Base-by-base conservation (phyloP, 1,140 invertebrate species). In the Cyphomyrmex costatus region DNA sequence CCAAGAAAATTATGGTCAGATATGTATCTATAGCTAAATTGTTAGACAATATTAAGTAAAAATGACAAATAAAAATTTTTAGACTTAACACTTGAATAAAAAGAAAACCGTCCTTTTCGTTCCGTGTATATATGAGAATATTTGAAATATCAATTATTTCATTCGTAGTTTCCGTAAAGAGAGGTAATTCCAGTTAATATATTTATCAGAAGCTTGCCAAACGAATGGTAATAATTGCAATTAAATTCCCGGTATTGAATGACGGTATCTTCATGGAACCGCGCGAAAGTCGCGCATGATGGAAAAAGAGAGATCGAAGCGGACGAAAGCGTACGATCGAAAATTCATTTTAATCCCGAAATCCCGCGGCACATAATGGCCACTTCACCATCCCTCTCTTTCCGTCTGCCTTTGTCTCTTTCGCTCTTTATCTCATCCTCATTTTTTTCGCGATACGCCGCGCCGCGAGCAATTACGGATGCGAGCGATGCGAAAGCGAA, bases 401-500 rank as follows among this genome's bases (percentile, higher is more conserved):
- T 56, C 19, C n/a, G 12, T 12, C 19, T 36, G 21, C 8, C 60
- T 71, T 51, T 73, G 14, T 56, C 27, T 82, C 79, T 73, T n/a
- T 73, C 36, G 27, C 42, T 82, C 51, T 46, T 70, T 46, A 53
- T 71, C 16, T 71, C 65, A 21, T 42, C 19, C 49, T 58, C 33
- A 21, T 24, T 42, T 61, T 68, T 71, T 49, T 73, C 68, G 24
- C 66, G 49, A 71, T 46, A 46, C 82, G 83, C 63, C 21, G 65
- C 51, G 53, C 19, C 74, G 79, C 66, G 42, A 53, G 78, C 79
- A 89, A 90, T 90, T 90, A 89, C 19, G 74, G 51, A 87, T 80
- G 86, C 73, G 61, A 85, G 85, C 88, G 74, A 85, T 68, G 88
- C 86, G 36, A 73, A 80, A 80, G 16, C 46, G 68, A 12, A 49